Percentiles rank a stretch among this genome's conserved stretches.
Conservation (phyloP, 2,888 invertebrate genomes). For the Andrena praecox region DNA sequence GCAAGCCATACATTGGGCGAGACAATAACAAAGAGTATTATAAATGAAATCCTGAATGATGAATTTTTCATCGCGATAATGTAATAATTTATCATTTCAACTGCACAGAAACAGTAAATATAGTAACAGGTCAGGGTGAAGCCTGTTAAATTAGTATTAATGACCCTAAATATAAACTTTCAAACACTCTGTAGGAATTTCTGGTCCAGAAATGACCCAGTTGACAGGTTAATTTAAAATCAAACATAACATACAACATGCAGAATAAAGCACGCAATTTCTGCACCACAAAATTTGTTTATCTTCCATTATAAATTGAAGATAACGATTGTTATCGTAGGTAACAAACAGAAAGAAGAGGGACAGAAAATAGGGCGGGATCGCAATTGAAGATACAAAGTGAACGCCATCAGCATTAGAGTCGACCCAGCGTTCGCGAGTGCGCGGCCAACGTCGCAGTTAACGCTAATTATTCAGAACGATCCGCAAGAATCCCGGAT, state of each 20-base stretch:
- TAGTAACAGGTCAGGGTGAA: not conserved
- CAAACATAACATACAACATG: too few relatives aligned
- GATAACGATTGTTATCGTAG: not conserved
- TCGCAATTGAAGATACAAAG: slow-evolving; percentile 17
- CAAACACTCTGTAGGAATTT: too few relatives aligned
- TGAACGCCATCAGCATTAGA: slow-evolving; percentile 41
- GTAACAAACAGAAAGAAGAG: not conserved
- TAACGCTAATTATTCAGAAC: slow-evolving; percentile 54
- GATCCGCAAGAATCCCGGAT: slow-evolving; percentile 50
- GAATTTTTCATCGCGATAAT: too few relatives aligned
- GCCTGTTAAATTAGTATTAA: too few relatives aligned
- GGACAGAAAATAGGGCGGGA: not conserved
- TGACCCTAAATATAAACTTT: too few relatives aligned
- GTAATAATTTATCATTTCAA: too few relatives aligned
- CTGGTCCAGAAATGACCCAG: too few relatives aligned
- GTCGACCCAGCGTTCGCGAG: not conserved
- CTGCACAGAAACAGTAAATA: not conserved
- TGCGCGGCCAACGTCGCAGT: slow-evolving; percentile 15
- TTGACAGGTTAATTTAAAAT: too few relatives aligned
- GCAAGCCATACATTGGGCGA: too few relatives aligned
- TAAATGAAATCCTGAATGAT: too few relatives aligned
- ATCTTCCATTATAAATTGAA: not conserved
- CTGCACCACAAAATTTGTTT: not conserved
- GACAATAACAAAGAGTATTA: too few relatives aligned
- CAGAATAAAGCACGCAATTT: too few relatives aligned